These are phyloP conservation scores for Zapus hudsonius DNA, from an alignment of 2,113 vertebrate species.

Conservation along the genomic window DNA sequence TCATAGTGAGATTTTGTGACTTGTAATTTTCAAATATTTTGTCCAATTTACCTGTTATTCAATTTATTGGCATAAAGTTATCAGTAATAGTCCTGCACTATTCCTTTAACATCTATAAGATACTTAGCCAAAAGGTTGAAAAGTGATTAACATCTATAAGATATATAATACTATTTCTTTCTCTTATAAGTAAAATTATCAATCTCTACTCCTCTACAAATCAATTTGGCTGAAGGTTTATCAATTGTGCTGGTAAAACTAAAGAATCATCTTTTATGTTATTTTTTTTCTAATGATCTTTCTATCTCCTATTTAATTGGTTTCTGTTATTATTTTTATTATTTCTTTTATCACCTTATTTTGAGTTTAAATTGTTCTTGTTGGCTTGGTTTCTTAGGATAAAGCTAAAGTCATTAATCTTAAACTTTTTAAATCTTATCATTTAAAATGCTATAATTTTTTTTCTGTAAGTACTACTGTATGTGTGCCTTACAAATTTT, in stretches of 20 bases:
- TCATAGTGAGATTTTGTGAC: neutral
- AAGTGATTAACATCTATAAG: neutral
- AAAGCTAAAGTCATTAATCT: neutral
- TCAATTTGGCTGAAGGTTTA: neutral
- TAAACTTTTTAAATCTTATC: conserved; percentile 20
- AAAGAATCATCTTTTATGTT: neutral
- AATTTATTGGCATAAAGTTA: conserved; percentile 8
- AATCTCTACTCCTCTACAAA: neutral
- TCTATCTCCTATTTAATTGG: neutral
- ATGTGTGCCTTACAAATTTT: neutral
- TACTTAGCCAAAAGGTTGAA: no score
- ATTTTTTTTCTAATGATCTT: neutral
- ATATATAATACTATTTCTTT: neutral
- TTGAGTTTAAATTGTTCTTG: neutral
- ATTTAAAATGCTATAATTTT: neutral
- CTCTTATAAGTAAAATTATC: neutral
- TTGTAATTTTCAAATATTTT: neutral
- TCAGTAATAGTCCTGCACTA: neutral
- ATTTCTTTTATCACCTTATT: neutral
- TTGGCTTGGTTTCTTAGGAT: conserved; percentile 27
- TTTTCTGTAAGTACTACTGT: neutral
- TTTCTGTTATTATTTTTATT: neutral
- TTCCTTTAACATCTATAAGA: neutral
- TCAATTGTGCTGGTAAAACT: neutral
- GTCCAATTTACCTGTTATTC: neutral